These are phyloP conservation scores for Penelope pileata DNA, from an alignment of 2,113 vertebrate genomes.

Conservation along the genomic window DNA sequence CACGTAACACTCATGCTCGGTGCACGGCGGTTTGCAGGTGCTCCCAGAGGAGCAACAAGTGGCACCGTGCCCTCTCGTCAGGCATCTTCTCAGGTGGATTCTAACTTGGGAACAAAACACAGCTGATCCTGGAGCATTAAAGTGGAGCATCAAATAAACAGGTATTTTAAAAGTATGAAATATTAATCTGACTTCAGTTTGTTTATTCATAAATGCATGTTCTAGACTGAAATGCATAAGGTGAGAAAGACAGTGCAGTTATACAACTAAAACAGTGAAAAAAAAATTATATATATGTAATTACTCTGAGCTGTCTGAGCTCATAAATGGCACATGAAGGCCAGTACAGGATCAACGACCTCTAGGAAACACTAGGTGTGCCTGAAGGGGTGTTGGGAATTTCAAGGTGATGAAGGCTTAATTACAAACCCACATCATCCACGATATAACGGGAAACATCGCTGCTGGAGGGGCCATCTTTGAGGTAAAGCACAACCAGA, in stretches of 20 bases:
- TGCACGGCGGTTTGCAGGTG: neutral
- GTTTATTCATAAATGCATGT: neutral
- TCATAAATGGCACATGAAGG: neutral
- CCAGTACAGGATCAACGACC: neutral
- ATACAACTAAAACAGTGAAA: neutral
- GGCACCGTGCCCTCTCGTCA: rapidly evolving
- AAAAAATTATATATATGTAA: neutral
- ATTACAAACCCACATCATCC: neutral
- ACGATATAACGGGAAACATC: neutral
- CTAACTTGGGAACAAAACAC: neutral
- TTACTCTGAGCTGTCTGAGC: neutral
- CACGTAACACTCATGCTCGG: neutral
- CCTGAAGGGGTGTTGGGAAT: neutral
- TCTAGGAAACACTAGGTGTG: neutral
- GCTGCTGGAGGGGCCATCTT: neutral
- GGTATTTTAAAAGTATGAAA: neutral
- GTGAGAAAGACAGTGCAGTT: neutral
- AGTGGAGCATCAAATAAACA: neutral
- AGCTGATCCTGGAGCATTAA: neutral
- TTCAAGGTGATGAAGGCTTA: neutral
- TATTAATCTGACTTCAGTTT: neutral
- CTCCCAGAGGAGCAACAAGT: neutral
- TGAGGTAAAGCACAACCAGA: neutral
- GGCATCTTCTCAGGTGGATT: neutral
- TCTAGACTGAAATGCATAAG: neutral